Evolutionary conservation across 2,888 invertebrate species (phyloP).

Genomic region (Spisula subtruncata): DNA sequence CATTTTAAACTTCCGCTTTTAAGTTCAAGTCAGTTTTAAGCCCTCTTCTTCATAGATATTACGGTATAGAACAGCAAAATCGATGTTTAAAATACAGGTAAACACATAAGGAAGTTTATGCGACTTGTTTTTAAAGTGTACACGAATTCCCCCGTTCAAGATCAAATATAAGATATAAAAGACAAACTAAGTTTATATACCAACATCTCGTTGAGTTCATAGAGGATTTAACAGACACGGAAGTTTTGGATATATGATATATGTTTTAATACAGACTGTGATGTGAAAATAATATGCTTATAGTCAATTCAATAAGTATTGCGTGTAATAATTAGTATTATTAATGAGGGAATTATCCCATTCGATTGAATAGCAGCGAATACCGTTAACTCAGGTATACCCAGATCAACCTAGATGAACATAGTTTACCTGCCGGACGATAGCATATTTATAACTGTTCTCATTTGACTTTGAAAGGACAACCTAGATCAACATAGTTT

Average conservation of each 20-base stretch:
- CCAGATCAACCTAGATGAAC: too few species aligned
- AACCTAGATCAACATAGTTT: too few species aligned
- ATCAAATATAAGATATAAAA: too few species aligned
- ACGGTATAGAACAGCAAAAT: neutral
- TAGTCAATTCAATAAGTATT: too few species aligned
- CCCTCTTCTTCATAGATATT: neutral
- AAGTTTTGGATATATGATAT: neutral
- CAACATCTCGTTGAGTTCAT: neutral
- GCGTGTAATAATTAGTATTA: too few species aligned
- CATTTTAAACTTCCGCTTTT: neutral
- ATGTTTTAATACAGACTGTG: neutral
- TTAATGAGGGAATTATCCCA: too few species aligned
- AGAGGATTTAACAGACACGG: neutral
- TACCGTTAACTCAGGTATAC: too few species aligned
- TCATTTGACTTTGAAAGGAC: too few species aligned
- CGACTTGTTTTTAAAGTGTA: neutral
- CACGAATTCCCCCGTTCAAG: neutral
- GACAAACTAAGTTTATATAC: neutral
- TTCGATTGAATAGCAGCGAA: too few species aligned
- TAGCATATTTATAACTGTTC: too few species aligned
- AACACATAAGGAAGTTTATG: neutral
- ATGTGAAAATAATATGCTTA: neutral
- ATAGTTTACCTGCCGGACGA: too few species aligned
- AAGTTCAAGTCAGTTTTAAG: neutral
- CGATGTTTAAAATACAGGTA: neutral